Percentiles rank a stretch among this genome's conserved stretches.
These are phyloP conservation scores for Drosophila quadrilineata DNA, from an alignment of 1,140 invertebrate genomes.

Conservation along the genomic window DNA sequence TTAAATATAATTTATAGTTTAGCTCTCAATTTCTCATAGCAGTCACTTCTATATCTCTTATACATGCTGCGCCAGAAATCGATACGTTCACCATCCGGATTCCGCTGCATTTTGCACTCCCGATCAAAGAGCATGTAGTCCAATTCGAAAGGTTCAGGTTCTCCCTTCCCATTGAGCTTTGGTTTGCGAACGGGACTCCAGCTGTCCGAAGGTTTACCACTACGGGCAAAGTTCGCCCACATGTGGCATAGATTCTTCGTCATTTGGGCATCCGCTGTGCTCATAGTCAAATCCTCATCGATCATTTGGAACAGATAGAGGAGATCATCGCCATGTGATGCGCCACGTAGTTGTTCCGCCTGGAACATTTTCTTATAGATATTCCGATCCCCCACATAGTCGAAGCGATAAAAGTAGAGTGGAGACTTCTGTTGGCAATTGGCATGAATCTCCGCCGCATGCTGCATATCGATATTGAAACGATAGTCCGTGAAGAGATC, in stretches of 20 bases:
- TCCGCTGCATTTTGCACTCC: constrained; percentile 52
- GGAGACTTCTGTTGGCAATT: constrained; percentile 51
- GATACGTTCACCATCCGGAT: constrained; percentile 78
- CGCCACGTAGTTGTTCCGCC: constrained; percentile 81
- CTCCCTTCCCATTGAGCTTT: not conserved
- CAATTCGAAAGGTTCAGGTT: constrained; percentile 46
- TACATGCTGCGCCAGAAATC: constrained; percentile 80
- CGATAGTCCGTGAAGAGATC: constrained; percentile 64
- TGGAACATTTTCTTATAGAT: constrained; percentile 82
- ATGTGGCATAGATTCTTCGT: constrained; percentile 82
- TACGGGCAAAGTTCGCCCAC: constrained; percentile 86
- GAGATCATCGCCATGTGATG: constrained; percentile 84
- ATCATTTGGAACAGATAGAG: constrained; percentile 84
- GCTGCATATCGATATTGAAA: constrained; percentile 59
- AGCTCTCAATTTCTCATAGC: constrained; percentile 40
- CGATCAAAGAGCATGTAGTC: constrained; percentile 71
- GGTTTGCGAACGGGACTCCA: constrained; percentile 64
- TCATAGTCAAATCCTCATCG: constrained; percentile 80
- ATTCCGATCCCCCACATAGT: constrained; percentile 83
- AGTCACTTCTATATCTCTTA: constrained; percentile 41
- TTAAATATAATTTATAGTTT: constrained; percentile 52
- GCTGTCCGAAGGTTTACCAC: constrained; percentile 66
- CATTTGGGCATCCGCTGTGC: constrained; percentile 81
- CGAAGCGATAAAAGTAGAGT: constrained; percentile 82
- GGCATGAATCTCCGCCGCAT: constrained; percentile 56